Base-by-base conservation (phyloP, 1,140 invertebrate genomes). In the Epicauta chinensis region DNA sequence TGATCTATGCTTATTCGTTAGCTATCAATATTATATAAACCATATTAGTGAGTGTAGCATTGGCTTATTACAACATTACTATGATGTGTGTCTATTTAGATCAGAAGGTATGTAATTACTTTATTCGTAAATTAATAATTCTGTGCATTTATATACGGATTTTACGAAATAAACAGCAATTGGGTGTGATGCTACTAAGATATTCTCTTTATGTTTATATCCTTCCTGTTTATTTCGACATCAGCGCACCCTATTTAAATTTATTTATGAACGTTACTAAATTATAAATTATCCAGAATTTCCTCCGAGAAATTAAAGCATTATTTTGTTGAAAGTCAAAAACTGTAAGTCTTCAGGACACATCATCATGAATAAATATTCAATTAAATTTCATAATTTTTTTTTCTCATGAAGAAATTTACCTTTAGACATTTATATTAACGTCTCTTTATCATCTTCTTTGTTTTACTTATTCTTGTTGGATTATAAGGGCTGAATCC, bases 121-220 rank as follows among this genome's bases (percentile, higher is more conserved):
- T 40, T 49, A 49, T 38, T 17, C 23, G 46, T 30, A 15, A 49
- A 49, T 49, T 49, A 49, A 49, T 49, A 49, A 49, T 49, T 49
- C 46, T 49, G 16, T 49, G 29, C 46, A 49, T 49, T 49, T 49
- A 49, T 49, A 49, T 39, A 38, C 36, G 37, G 46, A 49, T 49
- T 49, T 49, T 49, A 49, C 46, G 46, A 49, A 49, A 49, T 49
- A 49, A 49, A 49, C 46, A 49, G 46, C 46, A 49, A 40, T 39
- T 39, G 46, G 46, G 46, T 49, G 46, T 39, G 36, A 49, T 39
- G 40, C 46, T 49, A 49, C 36, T 49, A 49, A 49, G 46, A 38
- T 40, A 49, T 49, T 49, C 46, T 49, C 46, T 49, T 49, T 49
- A 49, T 48, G 46, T 38, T 10, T 16, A 23, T 23, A 23, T 38